These are phyloP conservation scores for Mesochorus sp. DNA, from an alignment of 2,888 invertebrate species.

Conservation along the genomic window DNA sequence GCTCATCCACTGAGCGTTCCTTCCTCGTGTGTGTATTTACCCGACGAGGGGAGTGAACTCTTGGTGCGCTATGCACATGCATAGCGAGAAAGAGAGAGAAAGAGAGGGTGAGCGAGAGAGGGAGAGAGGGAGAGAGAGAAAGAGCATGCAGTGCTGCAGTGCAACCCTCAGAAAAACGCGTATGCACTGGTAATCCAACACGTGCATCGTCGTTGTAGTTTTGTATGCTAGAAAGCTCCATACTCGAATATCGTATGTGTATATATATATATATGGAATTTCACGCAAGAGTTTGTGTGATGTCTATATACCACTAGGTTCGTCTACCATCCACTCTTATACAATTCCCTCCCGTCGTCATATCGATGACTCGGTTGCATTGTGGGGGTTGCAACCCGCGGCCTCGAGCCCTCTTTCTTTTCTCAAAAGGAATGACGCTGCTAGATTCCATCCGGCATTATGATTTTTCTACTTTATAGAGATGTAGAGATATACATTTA, in stretches of 20 bases:
- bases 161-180: conserved; percentile 43
- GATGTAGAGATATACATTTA: no score
- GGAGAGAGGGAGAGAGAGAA: conserved; percentile 11
- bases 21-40: neutral
- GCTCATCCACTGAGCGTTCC: conserved; percentile 31
- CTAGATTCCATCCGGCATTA: conserved; percentile 1
- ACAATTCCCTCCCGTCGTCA: conserved; percentile 55
- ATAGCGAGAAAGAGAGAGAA: conserved; percentile 27
- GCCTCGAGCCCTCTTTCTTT: conserved; percentile 21
- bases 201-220: conserved; percentile 10
- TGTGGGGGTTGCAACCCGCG: conserved; percentile 15
- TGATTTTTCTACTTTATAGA: no score
- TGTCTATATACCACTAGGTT: conserved; percentile 28
- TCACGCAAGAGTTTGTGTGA: conserved; percentile 24
- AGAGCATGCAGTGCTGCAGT: conserved; percentile 18
- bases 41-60: conserved; percentile 68
- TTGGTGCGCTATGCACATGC: conserved; percentile 51
- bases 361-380: conserved; percentile 74
- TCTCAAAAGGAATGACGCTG: conserved; percentile 57
- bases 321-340: conserved; percentile 29
- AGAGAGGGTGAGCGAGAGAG: conserved; percentile 4
- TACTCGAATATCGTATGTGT: neutral
- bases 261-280: neutral
- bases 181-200: conserved; percentile 39
- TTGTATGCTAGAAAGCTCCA: conserved; percentile 1